These are phyloP conservation scores for Epinotia nisella DNA, from an alignment of 2,888 invertebrate genomes.

Conservation along the genomic window DNA sequence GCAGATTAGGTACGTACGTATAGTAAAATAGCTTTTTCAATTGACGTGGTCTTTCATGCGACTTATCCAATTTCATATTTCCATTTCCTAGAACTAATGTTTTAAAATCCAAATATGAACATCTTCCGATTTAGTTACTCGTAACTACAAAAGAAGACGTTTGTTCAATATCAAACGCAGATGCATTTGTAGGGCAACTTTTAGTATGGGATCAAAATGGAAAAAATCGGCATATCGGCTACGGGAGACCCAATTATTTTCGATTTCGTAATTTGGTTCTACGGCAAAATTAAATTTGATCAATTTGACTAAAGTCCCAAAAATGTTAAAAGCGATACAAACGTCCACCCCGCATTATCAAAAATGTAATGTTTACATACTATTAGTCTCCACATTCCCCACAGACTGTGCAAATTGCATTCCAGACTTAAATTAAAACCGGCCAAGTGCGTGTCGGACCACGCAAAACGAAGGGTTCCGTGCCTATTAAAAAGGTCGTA, in stretches of 20 bases:
- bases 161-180: not conserved
- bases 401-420: conserved; percentile 9
- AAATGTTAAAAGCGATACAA: too few species aligned
- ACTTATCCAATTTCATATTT: conserved; percentile 22
- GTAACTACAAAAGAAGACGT: not conserved
- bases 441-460: too few species aligned
- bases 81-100: conserved; percentile 3
- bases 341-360: not conserved
- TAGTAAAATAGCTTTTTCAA: conserved; percentile 27
- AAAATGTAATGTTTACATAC: not conserved
- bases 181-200: too few species aligned
- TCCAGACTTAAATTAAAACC: conserved; percentile 21
- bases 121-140: not conserved
- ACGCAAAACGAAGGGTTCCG: too few species aligned
- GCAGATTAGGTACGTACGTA: conserved; percentile 13
- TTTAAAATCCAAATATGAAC: not conserved
- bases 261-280: too few species aligned
- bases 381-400: conserved; percentile 14
- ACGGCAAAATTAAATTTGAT: too few species aligned
- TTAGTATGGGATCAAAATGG: too few species aligned
- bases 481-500: too few species aligned
- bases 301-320: too few species aligned
- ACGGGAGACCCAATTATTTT: too few species aligned
- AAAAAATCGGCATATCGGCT: too few species aligned
- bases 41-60: conserved; percentile 19